Evolutionary conservation across 2,797 vertebrate genomes (phyloP), one percentile per base, ranked within the genome.

Genomic region (Chloroceryle inda): DNA sequence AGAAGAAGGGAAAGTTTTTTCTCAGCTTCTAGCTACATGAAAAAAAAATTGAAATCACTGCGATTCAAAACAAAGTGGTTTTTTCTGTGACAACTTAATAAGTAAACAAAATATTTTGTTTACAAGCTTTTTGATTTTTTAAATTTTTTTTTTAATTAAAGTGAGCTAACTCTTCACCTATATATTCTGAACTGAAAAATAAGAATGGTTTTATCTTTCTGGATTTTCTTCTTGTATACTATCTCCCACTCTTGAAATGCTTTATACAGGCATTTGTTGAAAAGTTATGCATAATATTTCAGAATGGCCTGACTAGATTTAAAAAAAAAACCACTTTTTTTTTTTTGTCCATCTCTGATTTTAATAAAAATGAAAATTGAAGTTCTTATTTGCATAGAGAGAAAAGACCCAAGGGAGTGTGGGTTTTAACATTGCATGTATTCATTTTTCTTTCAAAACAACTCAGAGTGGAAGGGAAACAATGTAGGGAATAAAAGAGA

Each of bases 401-500:
- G 84, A 61, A 74, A 81, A 66, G 74, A 61, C 85, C 24, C 40
- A 66, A 62, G 55, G 50, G 42, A 89, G 74, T 50, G 56, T 49
- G 85, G 63, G 52, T 67, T 94, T 91, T 66, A 91, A 59, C 3
- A 2, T 71, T 63, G 44, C 42, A 49, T 92, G 92, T 89, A 85
- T 82, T 42, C 33, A 29, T 89, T 94, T 93, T 95, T 71, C 75
- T 74, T 85, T 82, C 77, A 35, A 88, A 82, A 77, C 4, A 3
- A 84, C 49, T 85, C 3, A 0, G 71, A 77, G 26, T 89, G 58
- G 81, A 92, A 88, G 59, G 59, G 62, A 52, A 88, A 91, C 55
- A 86, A 72, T 86, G 66, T 16, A 50, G 55, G 58, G 62, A 92
- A 78, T 61, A 89, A 83, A 92, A 85, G 64, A 77, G 91, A 96